These are phyloP conservation scores for Yponomeuta malinellus DNA, from an alignment of 2,888 invertebrate species.

Conservation along the genomic window DNA sequence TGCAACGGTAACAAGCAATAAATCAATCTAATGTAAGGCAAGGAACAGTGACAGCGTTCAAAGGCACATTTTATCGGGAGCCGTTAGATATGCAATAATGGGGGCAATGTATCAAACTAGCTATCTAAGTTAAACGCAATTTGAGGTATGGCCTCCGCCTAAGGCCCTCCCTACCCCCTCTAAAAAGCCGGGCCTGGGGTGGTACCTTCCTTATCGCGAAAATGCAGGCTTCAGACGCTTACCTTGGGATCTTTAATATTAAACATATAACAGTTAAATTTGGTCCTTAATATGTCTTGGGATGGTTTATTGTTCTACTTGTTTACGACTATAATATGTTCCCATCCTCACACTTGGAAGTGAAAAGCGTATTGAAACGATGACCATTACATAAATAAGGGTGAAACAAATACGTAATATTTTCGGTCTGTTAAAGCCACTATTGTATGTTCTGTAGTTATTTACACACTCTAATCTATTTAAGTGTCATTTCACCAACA, in stretches of 20 bases:
- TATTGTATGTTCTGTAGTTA: too few species aligned
- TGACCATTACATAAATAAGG: too few species aligned
- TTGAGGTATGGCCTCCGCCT: slow-evolving; percentile 72
- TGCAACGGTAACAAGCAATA: slow-evolving; percentile 23
- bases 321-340: not conserved
- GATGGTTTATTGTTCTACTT: not conserved
- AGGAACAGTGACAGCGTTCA: slow-evolving; percentile 40
- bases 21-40: slow-evolving; percentile 20
- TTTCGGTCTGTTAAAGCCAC: too few species aligned
- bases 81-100: slow-evolving; percentile 71
- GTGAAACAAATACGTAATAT: too few species aligned
- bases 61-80: slow-evolving; percentile 53
- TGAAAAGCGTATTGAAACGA: too few species aligned
- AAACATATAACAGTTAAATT: slow-evolving; percentile 65
- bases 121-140: slow-evolving; percentile 73
- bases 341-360: too few species aligned
- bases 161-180: slow-evolving; percentile 55
- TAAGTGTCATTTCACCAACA: too few species aligned
- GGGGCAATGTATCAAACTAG: slow-evolving; percentile 71
- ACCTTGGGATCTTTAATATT: slow-evolving; percentile 76
- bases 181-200: slow-evolving; percentile 43
- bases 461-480: too few species aligned
- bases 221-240: slow-evolving; percentile 71
- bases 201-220: slow-evolving; percentile 66
- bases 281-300: slow-evolving; percentile 23